A percentile compares a stretch with the other conserved stretches of the same genome.
Evolutionary conservation across 2,888 invertebrate genomes (phyloP).

Genomic region (Himalopsyche tibetana): DNA sequence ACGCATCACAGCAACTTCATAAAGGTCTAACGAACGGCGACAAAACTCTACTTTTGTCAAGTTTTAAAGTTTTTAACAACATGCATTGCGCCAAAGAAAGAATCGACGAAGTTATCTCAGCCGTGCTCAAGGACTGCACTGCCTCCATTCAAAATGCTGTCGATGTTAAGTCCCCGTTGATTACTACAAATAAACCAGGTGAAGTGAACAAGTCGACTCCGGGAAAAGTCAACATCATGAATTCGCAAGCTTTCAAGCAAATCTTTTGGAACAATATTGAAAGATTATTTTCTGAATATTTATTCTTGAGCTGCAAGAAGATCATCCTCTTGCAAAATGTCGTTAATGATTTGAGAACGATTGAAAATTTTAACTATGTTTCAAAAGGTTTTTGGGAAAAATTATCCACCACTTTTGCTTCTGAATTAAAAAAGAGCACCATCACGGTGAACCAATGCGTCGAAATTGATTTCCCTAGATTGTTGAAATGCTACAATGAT

Average conservation of each 20-base stretch:
- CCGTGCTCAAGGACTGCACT: slow-evolving; percentile 75
- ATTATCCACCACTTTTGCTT: slow-evolving; percentile 72
- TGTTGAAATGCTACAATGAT: slow-evolving; percentile 88
- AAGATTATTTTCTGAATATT: slow-evolving; percentile 86
- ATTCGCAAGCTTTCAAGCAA: slow-evolving; percentile 76
- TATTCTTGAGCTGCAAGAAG: slow-evolving; percentile 84
- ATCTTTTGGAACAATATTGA: slow-evolving; percentile 94
- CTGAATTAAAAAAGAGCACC: slow-evolving; percentile 77
- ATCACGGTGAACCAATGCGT: slow-evolving; percentile 85
- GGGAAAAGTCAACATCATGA: slow-evolving; percentile 76
- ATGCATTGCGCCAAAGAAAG: slow-evolving; percentile 76
- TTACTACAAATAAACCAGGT: slow-evolving; percentile 73
- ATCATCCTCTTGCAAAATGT: slow-evolving; percentile 78
- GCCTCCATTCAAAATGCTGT: slow-evolving; percentile 76
- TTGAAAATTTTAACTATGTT: slow-evolving; percentile 75
- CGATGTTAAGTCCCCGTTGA: slow-evolving; percentile 73
- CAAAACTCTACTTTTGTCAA: slow-evolving; percentile 80
- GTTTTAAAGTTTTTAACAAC: slow-evolving; percentile 77
- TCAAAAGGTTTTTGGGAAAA: slow-evolving; percentile 80
- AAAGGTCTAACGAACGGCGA: slow-evolving; percentile 88
- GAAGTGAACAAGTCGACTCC: slow-evolving; percentile 73
- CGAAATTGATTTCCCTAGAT: slow-evolving; percentile 91
- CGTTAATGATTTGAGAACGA: slow-evolving; percentile 75
- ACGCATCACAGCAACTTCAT: slow-evolving; percentile 87
- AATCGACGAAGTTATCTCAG: slow-evolving; percentile 75